Conservation (phyloP, 2,888 invertebrate genomes). For the Xylophagus ater region DNA sequence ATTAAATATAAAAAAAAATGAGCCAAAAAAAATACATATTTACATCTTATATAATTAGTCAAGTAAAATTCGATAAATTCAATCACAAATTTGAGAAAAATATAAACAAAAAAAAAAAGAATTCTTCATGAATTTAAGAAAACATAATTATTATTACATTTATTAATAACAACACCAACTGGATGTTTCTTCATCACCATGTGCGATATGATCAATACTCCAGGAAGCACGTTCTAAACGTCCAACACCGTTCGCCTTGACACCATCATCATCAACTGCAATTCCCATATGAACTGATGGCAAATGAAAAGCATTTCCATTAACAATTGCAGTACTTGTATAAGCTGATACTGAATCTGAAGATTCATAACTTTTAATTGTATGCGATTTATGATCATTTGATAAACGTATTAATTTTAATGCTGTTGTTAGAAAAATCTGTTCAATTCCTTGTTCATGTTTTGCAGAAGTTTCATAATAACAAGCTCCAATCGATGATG, state of each 20-base stretch:
- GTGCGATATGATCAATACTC: constrained; percentile 54
- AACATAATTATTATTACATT: too few relatives aligned
- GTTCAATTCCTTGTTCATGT: constrained; percentile 63
- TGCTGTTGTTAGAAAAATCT: constrained; percentile 59
- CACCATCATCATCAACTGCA: constrained; percentile 43
- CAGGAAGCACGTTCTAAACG: constrained; percentile 52
- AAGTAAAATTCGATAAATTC: too few relatives aligned
- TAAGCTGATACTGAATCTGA: constrained; percentile 38
- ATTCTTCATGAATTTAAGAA: too few relatives aligned
- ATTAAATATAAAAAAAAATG: too few relatives aligned
- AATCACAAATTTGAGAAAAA: too few relatives aligned
- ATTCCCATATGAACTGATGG: constrained; percentile 35
- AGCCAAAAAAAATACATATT: too few relatives aligned
- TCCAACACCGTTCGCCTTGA: constrained; percentile 51
- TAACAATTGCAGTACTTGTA: constrained; percentile 25
- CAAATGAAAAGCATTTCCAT: constrained; percentile 27
- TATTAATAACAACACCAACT: constrained; percentile 51
- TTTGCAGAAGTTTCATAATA: constrained; percentile 80
- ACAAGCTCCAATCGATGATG: constrained; percentile 66
- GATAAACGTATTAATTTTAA: constrained; percentile 48
- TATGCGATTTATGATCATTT: constrained; percentile 40
- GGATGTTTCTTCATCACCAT: constrained; percentile 50
- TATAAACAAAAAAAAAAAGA: too few relatives aligned
- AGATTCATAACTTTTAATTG: constrained; percentile 51
- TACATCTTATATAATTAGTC: too few relatives aligned